Evolutionary conservation across 2,888 invertebrate genomes (phyloP).

Genomic region (Caenorhabditis auriculariae): DNA sequence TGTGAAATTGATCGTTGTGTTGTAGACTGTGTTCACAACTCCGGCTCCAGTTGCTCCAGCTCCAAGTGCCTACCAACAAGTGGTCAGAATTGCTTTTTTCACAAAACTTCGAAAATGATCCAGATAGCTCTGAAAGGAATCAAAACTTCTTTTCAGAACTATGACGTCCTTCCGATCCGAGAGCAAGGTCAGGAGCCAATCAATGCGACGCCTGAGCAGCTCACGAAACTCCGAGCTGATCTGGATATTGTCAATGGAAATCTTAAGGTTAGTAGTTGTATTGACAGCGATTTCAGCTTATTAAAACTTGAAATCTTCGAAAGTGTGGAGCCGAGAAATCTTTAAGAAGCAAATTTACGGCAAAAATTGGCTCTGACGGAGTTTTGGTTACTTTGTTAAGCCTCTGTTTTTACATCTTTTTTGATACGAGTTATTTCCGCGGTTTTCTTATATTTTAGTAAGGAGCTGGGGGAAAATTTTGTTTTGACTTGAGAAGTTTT

Average conservation of each 20-base stretch:
- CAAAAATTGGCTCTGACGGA: too few relatives aligned
- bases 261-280: slow-evolving; percentile 36
- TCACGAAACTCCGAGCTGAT: slow-evolving; percentile 85
- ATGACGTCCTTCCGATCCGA: slow-evolving; percentile 28
- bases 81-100: not conserved
- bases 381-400: too few relatives aligned
- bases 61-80: not conserved
- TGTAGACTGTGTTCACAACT: slow-evolving; percentile 13
- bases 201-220: slow-evolving; percentile 77
- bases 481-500: too few relatives aligned
- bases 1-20: slow-evolving; percentile 4
- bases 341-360: not conserved
- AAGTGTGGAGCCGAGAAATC: not conserved
- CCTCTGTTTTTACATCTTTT: too few relatives aligned
- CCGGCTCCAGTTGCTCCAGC: not conserved
- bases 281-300: not conserved
- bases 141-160: slow-evolving; percentile 22
- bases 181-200: slow-evolving; percentile 57
- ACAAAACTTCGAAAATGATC: not conserved
- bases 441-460: too few relatives aligned
- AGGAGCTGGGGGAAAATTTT: too few relatives aligned
- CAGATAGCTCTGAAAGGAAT: not conserved
- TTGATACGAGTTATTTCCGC: too few relatives aligned
- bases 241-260: slow-evolving; percentile 75
- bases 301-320: not conserved